Evolutionary conservation across 1,140 invertebrate genomes (phyloP).

Genomic region (Pinna nobilis): DNA sequence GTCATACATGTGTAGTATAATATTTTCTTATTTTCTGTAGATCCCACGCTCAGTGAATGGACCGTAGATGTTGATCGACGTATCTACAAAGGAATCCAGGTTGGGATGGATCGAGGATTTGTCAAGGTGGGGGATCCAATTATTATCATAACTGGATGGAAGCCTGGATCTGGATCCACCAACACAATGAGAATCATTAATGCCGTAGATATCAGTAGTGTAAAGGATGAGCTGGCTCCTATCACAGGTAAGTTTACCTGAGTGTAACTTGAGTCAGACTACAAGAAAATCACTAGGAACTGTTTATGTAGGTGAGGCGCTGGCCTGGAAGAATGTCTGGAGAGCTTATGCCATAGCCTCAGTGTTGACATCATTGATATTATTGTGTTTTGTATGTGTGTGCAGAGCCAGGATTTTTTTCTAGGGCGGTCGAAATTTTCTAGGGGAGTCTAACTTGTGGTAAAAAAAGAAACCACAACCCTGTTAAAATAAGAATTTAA

Average conservation of each 20-base stretch:
- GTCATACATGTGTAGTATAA: background rate
- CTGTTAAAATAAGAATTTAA: too few relatives aligned
- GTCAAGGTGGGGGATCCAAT: slow-evolving; percentile 90
- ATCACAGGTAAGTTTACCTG: slow-evolving; percentile 47
- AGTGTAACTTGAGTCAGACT: too few relatives aligned
- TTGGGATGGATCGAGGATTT: slow-evolving; percentile 92
- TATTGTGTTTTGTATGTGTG: too few relatives aligned
- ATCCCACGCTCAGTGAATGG: slow-evolving; percentile 93
- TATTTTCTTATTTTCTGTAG: slow-evolving; percentile 39
- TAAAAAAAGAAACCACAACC: too few relatives aligned
- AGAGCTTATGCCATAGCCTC: too few relatives aligned
- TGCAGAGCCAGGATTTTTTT: too few relatives aligned
- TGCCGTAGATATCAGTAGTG: slow-evolving; percentile 75
- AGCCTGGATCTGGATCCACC: slow-evolving; percentile 93
- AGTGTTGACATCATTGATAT: too few relatives aligned
- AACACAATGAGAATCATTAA: slow-evolving; percentile 97
- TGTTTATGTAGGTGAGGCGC: too few relatives aligned
- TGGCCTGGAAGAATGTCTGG: too few relatives aligned
- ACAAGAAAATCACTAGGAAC: too few relatives aligned
- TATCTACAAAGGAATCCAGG: slow-evolving; percentile 90
- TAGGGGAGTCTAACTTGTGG: too few relatives aligned
- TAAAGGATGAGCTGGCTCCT: slow-evolving; percentile 52
- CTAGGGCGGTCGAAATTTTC: too few relatives aligned
- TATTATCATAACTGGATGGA: slow-evolving; percentile 97
- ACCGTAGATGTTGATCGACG: slow-evolving; percentile 95